Conservation (phyloP, 2,797 vertebrate species). For the Lophotriccus pileatus region DNA sequence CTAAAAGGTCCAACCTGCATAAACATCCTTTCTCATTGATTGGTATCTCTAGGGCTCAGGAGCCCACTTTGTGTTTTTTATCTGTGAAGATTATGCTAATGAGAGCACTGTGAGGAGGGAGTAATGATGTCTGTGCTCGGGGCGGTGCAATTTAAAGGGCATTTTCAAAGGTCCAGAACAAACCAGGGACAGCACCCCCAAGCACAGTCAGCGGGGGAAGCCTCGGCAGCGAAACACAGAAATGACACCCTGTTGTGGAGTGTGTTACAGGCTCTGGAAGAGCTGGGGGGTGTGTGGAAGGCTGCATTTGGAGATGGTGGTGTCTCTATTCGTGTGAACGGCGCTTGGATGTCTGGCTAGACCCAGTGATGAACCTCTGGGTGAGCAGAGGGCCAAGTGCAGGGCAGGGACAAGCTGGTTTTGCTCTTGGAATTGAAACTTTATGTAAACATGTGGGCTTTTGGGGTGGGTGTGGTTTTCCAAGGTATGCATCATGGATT, state of each 20-base stretch:
- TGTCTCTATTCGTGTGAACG: fast-evolving
- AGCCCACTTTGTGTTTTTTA: neutral
- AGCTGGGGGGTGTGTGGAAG: neutral
- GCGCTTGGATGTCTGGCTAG: fast-evolving
- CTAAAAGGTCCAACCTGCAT: neutral
- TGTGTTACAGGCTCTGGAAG: neutral
- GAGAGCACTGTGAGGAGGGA: neutral
- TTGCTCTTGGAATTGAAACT: neutral
- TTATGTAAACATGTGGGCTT: fast-evolving
- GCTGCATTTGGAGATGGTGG: fast-evolving
- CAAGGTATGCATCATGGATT: neutral
- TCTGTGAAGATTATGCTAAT: neutral
- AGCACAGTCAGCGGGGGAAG: neutral
- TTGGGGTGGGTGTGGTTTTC: neutral
- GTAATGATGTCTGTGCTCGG: neutral
- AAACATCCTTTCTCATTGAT: neutral
- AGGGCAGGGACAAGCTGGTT: neutral
- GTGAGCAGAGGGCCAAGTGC: neutral
- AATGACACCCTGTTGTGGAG: neutral
- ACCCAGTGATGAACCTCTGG: fast-evolving
- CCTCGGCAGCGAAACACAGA: neutral
- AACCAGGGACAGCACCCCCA: neutral
- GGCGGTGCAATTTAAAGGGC: neutral
- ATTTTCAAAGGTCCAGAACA: neutral
- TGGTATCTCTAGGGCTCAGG: neutral